Conservation (phyloP, 2,797 vertebrate species). For the Knipowitschia caucasica region DNA sequence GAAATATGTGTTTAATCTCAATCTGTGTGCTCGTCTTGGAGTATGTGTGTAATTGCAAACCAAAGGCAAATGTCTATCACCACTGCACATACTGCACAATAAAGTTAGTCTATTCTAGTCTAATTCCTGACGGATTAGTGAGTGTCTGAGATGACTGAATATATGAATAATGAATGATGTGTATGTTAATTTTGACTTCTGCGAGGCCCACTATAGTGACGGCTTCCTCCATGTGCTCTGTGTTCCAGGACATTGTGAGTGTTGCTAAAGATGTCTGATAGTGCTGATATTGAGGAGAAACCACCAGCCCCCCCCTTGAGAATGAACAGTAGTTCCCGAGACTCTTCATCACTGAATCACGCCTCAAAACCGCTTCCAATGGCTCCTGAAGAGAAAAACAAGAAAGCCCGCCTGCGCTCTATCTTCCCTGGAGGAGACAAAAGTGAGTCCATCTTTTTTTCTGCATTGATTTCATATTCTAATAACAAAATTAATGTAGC, state of each 20-base stretch:
- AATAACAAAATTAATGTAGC: not conserved
- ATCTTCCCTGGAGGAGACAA: conserved; percentile 99
- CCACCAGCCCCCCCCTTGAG: conserved; percentile 97
- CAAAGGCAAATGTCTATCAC: too few relatives aligned
- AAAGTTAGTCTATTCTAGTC: too few relatives aligned
- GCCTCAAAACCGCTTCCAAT: conserved; percentile 96
- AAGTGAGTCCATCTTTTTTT: conserved; percentile 85
- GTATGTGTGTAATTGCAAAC: too few relatives aligned
- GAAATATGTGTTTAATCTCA: too few relatives aligned
- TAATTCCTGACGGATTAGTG: too few relatives aligned
- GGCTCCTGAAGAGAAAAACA: conserved; percentile 99
- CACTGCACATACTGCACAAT: too few relatives aligned
- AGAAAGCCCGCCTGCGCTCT: conserved; percentile 96
- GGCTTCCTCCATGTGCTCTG: conserved; percentile 9
- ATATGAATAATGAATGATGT: not conserved
- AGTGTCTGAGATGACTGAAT: too few relatives aligned
- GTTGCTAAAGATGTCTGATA: conserved; percentile 96
- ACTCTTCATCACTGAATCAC: conserved; percentile 93
- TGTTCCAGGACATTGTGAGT: conserved; percentile 84
- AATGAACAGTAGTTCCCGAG: conserved; percentile 98
- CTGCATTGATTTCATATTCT: conserved; percentile 1
- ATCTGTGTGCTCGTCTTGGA: too few relatives aligned
- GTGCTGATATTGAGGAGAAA: conserved; percentile 97
- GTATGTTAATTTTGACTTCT: not conserved
- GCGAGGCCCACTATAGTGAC: not conserved